These are phyloP conservation scores for Gerris buenoi DNA, from an alignment of 1,140 invertebrate genomes.

Conservation along the genomic window DNA sequence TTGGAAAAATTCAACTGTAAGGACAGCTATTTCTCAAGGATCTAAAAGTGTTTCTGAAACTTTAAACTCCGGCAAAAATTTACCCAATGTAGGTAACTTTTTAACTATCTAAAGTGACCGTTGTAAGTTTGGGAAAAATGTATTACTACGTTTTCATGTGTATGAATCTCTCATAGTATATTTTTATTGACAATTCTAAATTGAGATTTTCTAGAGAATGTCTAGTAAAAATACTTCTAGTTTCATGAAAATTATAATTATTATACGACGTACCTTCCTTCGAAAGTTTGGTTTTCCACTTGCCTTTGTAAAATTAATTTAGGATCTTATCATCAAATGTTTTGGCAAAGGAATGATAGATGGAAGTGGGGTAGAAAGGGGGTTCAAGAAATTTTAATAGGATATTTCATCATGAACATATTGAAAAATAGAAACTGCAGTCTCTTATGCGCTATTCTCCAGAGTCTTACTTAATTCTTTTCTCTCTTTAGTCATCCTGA, in stretches of 20 bases:
- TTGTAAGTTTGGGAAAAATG: background rate
- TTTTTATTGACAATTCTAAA: background rate
- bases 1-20: constrained; percentile 46
- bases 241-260: background rate
- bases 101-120: background rate
- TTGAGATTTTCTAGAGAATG: background rate
- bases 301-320: too few relatives aligned
- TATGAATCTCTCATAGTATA: background rate
- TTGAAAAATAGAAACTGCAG: too few relatives aligned
- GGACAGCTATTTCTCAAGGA: constrained; percentile 28
- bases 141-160: background rate
- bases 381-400: too few relatives aligned
- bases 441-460: too few relatives aligned
- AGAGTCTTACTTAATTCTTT: too few relatives aligned
- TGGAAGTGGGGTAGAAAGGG: too few relatives aligned
- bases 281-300: too few relatives aligned
- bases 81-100: background rate
- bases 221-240: background rate
- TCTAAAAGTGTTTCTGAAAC: constrained; percentile 7
- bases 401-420: too few relatives aligned
- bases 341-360: too few relatives aligned
- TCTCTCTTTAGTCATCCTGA: too few relatives aligned
- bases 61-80: background rate
- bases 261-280: too few relatives aligned
- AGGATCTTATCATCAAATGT: too few relatives aligned